Base-by-base conservation (phyloP, 2,888 invertebrate genomes). In the Abrostola tripartita region DNA sequence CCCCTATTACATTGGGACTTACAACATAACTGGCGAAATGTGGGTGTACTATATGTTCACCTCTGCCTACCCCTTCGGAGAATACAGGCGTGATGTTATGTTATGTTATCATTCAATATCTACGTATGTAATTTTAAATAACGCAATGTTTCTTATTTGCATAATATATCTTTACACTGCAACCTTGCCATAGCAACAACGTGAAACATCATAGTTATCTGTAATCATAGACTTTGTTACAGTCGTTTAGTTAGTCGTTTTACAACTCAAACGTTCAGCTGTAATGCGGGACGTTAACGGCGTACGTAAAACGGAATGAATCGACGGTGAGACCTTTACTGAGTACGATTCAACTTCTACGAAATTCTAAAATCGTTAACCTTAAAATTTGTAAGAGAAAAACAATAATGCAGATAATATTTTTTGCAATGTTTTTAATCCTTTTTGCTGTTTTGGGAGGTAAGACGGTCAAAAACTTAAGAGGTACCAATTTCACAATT, bases 251-350 rank as follows among this genome's bases (percentile, higher is more conserved):
- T 81, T 79, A 79, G 72, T 70, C 69, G 74, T 74, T 85, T 85
- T 85, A 85, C 78, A 82, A 79, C 85, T 81, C 73, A 62, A 77
- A 78, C 69, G 76, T 76, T 80, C 77, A 76, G 71, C 78, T 74
- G 80, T 77, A 65, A 58, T 63, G 64, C 65, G 74, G 71, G 65
- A 76, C 83, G 74, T 83, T 84, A 86, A 85, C 81, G 81, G 79
- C 77, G 76, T 74, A 63, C 81, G 83, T 89, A 85, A 87, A 88
- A 86, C 69, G 74, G 74, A 85, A 85, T 81, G 85, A 78, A 78
- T 79, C 55, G 62, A 64, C 64, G 10, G 59, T 40, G 37, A 49
- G 64, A 68, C 37, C 57, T 85, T 87, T 81, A 80, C 55, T 58
- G 37, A 47, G 55, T 58, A 62, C 71, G 74, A 74, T 5, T 44